Base-by-base conservation (phyloP, 53 echinoderm and acorn worm genomes). In the Holothuria scabra region DNA sequence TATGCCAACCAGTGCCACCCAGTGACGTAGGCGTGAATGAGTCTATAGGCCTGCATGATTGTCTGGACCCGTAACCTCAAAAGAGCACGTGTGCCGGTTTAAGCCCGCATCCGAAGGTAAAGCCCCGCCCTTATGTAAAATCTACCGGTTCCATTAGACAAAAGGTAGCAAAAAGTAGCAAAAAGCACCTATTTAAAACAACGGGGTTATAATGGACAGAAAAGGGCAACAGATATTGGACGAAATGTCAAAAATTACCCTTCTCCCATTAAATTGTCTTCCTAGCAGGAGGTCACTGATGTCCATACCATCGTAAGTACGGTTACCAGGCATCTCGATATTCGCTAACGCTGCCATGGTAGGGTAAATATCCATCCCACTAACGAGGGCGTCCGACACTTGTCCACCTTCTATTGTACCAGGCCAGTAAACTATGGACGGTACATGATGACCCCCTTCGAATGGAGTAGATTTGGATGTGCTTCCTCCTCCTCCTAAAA, bases 401-500 rank as follows among this genome's bases (percentile, higher is more conserved):
- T 65, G 83, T 28, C 76, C 78, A 24, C 86, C 64, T 14, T 71
- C 59, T 29, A 92, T 86, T 34, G 60, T 85, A 46, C 86, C 84
- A 0, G 89, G 87, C 92, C 92, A 92, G 22, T 81, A 89, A 28
- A 74, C 92, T 34, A 89, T 79, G 20, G 89, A 30, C 20, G 89
- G 89, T 62, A 85, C 92, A 14, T 89, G 76, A 59, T 92, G 92
- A 58, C 92, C 92, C 8, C 65, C 92, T 52, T 92, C 92, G 89
- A 86, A 92, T 21, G 89, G 76, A 5, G 92, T 86, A 66, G 19
- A 16, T 57, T 92, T 92, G 19, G 58, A 63, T 55, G 92, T 56
- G 29, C 92, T 89, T n/a, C 92, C 92, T 41, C 92, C 92, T 46
- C 91, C 91, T 23, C 92, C 92, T 92, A 29, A 67, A 31, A 70